These are phyloP conservation scores for Myanophis thanlyinensis DNA, from an alignment of 2,113 vertebrate species.

Conservation along the genomic window DNA sequence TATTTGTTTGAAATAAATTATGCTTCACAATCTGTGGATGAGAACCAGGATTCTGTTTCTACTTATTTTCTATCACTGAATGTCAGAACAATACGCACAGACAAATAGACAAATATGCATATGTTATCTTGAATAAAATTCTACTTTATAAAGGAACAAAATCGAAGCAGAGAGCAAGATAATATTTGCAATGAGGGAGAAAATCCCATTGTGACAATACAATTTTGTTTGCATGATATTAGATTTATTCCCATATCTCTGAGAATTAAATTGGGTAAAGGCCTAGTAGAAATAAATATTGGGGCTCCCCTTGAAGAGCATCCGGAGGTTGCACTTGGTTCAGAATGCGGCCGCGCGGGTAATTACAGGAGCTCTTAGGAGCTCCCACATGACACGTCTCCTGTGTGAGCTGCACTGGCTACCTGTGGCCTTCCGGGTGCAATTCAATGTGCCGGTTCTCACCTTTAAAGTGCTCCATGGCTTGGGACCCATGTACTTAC, in stretches of 20 bases:
- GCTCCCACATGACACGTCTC: too few species aligned
- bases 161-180: neutral
- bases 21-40: neutral
- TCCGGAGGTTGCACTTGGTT: too few species aligned
- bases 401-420: too few species aligned
- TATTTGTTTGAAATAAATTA: neutral
- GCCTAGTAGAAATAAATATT: neutral
- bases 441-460: too few species aligned
- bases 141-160: neutral
- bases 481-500: too few species aligned
- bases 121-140: neutral
- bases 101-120: neutral
- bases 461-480: too few species aligned
- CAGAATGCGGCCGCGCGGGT: too few species aligned
- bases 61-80: neutral
- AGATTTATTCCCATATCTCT: neutral
- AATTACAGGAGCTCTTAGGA: too few species aligned
- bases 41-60: neutral
- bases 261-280: neutral
- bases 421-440: too few species aligned
- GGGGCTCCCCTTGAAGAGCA: too few species aligned
- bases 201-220: neutral
- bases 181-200: neutral
- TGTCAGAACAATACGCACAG: neutral
- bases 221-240: neutral